Base-by-base conservation (phyloP, 2,113 vertebrate genomes). In the Petromus typicus region DNA sequence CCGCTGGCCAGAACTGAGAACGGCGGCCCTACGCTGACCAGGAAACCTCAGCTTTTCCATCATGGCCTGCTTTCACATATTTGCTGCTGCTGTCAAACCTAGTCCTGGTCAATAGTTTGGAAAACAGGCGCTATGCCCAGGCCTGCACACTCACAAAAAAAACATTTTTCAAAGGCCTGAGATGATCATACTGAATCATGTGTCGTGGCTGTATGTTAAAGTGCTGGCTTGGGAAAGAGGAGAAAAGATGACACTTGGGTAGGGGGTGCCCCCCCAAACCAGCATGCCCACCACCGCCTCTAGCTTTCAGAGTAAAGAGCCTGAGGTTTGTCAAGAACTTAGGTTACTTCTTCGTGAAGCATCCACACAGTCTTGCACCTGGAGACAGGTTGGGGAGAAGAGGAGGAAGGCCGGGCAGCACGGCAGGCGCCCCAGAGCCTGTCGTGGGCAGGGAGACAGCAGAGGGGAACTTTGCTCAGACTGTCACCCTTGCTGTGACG, bases 391-490 rank as follows among this genome's bases (percentile, higher is more conserved):
- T 22, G 59, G 64, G 14, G 2, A 75, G 81, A 23, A 32, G 11
- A 3, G 51, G 40, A 4, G 20, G 7, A 11, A 45, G 64, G 32
- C 17, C 16, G 6, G 54, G 30, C 40, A 88, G 14, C n/a, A n/a
- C n/a, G 84, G 84, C 34, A 45, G 84, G 73, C 81, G 64, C 78
- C 54, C 75, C 22, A 40, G 0, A 92, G 90, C 85, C 64, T 1
- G 0, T 64, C 61, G 27, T 57, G 75, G 43, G 27, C 83, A 96
- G 89, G 95, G 91, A 87, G 92, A 87, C 37, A 90, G 45, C 51
- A 86, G n/a, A 37, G 69, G 96, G 96, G 97, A 97, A 95, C 59
- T 98, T 75, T 96, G 79, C 97, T 96, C 96, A 97, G 97, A 96
- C 82, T 97, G 91, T 85, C 96, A 90, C 95, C 90, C 97, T 54